Conservation (phyloP, 2,113 vertebrate genomes). For the Morone chrysops region DNA sequence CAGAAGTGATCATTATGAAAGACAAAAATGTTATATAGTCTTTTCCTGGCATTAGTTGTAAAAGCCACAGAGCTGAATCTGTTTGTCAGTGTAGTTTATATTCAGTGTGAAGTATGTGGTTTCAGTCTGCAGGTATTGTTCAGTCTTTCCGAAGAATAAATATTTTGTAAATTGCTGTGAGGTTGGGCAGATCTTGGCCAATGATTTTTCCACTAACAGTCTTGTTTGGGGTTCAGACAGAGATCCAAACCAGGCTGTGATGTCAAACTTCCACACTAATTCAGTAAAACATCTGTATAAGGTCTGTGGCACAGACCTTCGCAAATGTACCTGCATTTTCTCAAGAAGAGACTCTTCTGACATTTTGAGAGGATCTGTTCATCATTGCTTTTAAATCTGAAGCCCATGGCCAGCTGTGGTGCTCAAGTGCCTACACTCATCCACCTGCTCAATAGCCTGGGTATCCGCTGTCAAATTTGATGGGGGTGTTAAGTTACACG, state of each 20-base stretch:
- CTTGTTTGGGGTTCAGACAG: conserved; percentile 34
- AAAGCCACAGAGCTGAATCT: neutral
- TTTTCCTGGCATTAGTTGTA: neutral
- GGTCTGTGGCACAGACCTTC: neutral
- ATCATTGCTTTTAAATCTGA: conserved; percentile 30
- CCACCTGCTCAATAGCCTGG: conserved; percentile 28
- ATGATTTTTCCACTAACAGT: conserved; percentile 44
- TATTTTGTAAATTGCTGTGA: conserved; percentile 33
- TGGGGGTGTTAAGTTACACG: conserved; percentile 36
- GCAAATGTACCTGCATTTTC: conserved; percentile 45
- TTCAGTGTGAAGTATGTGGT: conserved; percentile 20
- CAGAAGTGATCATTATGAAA: neutral
- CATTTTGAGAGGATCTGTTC: conserved; percentile 43
- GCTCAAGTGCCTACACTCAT: conserved; percentile 30
- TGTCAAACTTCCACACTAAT: conserved; percentile 27
- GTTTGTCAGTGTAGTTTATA: conserved; percentile 11
- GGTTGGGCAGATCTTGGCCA: conserved; percentile 26
- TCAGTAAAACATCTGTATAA: conserved; percentile 36
- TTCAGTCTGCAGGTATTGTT: conserved; percentile 32
- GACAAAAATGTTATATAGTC: neutral
- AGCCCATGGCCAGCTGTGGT: conserved; percentile 15
- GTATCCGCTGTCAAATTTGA: conserved; percentile 30
- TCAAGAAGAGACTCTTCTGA: conserved; percentile 28
- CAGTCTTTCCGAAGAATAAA: conserved; percentile 40
- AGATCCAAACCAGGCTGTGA: conserved; percentile 31